phyloP scores from a whole-genome alignment of 2,113 vertebrate species.

The Aldabrachelys gigantea region DNA sequence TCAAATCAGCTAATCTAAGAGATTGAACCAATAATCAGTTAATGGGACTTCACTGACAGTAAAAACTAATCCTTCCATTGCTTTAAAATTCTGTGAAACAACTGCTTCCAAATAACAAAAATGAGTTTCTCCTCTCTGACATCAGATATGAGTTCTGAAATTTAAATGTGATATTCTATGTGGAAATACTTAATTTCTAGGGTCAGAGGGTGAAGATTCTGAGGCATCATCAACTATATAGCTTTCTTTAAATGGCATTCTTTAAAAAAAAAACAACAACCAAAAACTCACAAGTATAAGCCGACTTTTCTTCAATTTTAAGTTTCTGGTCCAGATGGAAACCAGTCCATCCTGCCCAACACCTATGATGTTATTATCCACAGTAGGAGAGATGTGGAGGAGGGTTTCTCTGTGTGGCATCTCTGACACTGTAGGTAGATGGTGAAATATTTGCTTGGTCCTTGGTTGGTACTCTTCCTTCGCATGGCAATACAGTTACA shows the following conservation, averaged over 20 bases:
- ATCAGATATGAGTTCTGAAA: not conserved
- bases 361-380: constrained; percentile 11
- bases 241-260: not conserved
- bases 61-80: not conserved
- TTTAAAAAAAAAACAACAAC: not conserved
- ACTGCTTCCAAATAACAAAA: constrained; percentile 4
- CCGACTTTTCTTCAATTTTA: constrained; percentile 35
- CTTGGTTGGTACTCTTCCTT: not conserved
- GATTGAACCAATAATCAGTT: not conserved
- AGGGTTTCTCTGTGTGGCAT: constrained; percentile 3
- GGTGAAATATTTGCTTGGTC: not conserved
- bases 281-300: not conserved
- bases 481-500: not conserved
- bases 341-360: constrained; percentile 21
- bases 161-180: not conserved
- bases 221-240: fast-evolving
- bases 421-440: constrained; percentile 6
- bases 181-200: not conserved
- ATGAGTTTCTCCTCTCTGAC: constrained; percentile 5
- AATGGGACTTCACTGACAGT: not conserved
- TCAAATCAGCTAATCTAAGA: not conserved
- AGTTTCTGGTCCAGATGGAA: constrained; percentile 32
- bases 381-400: constrained; percentile 11
- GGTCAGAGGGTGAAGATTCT: not conserved
- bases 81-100: not conserved